Evolutionary conservation across 2,797 vertebrate species (phyloP), one percentile per base, ranked within the genome.

Genomic region (Loris lydekkerianus): DNA sequence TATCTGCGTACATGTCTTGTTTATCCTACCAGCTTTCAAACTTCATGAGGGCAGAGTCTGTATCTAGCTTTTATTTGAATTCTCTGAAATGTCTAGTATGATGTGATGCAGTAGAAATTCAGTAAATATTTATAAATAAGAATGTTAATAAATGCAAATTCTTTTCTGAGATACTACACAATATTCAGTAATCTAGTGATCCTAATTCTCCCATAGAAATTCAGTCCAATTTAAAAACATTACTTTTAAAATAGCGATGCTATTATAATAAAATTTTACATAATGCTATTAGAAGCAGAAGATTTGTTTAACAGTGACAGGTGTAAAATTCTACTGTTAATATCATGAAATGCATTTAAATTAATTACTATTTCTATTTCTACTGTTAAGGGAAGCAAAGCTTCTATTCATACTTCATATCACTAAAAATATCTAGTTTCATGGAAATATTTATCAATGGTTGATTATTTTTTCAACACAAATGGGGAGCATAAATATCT

Each of bases 111-210:
- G 5, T 8, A 65, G 40, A 2, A 11, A 17, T 20, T 77, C 15
- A 83, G 67, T 88, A 94, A 96, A 75, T 85, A 88, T 78, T 82
- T 69, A 77, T 27, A 63, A 95, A 75, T 90, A 77, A 60, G 70
- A 65, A 9, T 75, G 78, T 72, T 85, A 65, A 67, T 18, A 61
- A 53, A 82, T 78, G 29, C 2, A 92, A 63, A 58, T 69, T 7
- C n/a, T 94, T 82, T 93, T 20, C 14, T 49, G 31, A 95, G 34
- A 65, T n/a, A 65, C 56, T 11, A 73, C 9, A 72, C 5, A 27
- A 10, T 65, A 46, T 65, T 17, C 43, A 89, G 31, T 94, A 94
- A 92, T 87, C n/a, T 14, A 90, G 37, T 76, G 17, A 70, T 61
- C 63, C 25, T 75, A 27, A 70, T 95, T 31, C n/a, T 43, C 40